phyloP scores from a whole-genome alignment of 1,140 invertebrate species.

The Drosophila prosaltans region DNA sequence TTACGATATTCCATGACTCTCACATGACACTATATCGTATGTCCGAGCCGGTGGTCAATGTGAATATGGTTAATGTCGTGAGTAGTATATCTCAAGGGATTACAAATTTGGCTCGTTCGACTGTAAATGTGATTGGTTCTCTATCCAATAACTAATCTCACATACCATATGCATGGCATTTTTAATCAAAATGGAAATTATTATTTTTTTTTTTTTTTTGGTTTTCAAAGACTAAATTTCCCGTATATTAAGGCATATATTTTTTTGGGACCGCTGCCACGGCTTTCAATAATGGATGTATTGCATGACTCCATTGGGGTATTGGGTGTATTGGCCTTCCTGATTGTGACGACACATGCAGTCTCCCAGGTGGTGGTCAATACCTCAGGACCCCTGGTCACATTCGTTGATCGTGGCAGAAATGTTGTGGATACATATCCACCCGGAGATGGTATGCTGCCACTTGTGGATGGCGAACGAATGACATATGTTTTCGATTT shows the following conservation, averaged over 20 bases:
- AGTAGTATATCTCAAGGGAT: slow-evolving; percentile 2
- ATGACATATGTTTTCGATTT: not conserved
- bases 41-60: slow-evolving; percentile 10
- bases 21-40: not conserved
- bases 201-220: too few species aligned
- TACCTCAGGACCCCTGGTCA: slow-evolving; percentile 5
- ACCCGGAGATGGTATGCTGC: slow-evolving; percentile 12
- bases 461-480: not conserved
- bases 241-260: too few species aligned
- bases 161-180: slow-evolving; percentile 7
- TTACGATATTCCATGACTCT: slow-evolving; percentile 10
- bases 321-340: slow-evolving; percentile 33
- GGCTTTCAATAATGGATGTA: slow-evolving; percentile 19
- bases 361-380: slow-evolving; percentile 16
- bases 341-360: slow-evolving; percentile 16
- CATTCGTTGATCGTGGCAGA: not conserved
- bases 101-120: not conserved
- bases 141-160: not conserved
- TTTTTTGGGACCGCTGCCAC: too few species aligned
- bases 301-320: slow-evolving; percentile 44
- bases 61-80: not conserved
- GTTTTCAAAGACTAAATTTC: too few species aligned
- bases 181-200: not conserved
- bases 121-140: slow-evolving; percentile 12
- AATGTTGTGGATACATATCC: slow-evolving; percentile 12